Evolutionary conservation across 2,113 vertebrate genomes (phyloP).

Genomic region (Ailuropoda melanoleuca): DNA sequence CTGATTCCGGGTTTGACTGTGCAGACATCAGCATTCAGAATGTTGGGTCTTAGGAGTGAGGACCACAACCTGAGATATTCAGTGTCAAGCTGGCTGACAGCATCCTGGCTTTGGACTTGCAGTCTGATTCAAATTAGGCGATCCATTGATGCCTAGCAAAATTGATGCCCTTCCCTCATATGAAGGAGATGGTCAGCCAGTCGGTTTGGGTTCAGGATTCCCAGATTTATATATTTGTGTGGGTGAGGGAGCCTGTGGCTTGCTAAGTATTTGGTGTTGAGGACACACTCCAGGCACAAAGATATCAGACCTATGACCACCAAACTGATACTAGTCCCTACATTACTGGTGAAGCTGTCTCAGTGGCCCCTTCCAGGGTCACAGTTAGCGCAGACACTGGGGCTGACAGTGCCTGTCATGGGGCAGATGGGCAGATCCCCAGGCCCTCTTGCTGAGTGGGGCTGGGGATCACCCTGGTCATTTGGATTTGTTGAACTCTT

Average conservation of each 20-base stretch:
- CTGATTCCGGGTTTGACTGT: not conserved
- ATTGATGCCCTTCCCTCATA: rapidly evolving
- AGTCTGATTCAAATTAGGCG: not conserved
- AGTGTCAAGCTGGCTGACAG: not conserved
- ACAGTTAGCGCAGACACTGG: not conserved
- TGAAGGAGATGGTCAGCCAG: not conserved
- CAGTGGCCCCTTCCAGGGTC: no score
- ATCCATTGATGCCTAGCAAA: not conserved
- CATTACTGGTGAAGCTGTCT: not conserved
- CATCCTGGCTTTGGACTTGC: not conserved
- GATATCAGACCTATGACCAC: not conserved
- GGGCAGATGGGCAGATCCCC: no score
- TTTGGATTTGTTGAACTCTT: not conserved
- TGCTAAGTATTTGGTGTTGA: not conserved
- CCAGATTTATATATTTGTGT: not conserved
- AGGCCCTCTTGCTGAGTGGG: not conserved
- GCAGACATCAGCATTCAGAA: not conserved
- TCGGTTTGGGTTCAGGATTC: not conserved
- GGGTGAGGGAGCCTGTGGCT: not conserved
- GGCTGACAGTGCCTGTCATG: not conserved
- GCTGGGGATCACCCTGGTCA: rapidly evolving
- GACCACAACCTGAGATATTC: not conserved
- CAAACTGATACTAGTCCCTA: not conserved
- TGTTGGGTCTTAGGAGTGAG: not conserved
- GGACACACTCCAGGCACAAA: not conserved